A percentile compares a stretch with the other conserved stretches of the same genome.
These are phyloP conservation scores for Bambusicola thoracicus DNA, from an alignment of 2,113 vertebrate species.

Conservation along the genomic window DNA sequence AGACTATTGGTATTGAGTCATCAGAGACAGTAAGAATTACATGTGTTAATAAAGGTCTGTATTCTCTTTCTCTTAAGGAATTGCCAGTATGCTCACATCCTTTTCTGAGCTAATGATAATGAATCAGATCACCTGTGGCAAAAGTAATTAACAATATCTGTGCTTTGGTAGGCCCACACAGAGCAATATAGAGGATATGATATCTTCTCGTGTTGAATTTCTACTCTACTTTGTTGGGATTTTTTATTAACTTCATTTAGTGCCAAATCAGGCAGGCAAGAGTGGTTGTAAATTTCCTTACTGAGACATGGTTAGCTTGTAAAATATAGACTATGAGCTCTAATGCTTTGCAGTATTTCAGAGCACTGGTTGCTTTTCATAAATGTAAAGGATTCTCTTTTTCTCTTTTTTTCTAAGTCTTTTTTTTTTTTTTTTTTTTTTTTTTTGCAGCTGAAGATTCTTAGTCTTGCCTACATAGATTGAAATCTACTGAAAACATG, in stretches of 20 bases:
- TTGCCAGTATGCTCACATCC: neutral
- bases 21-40: neutral
- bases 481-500: neutral
- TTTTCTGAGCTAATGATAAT: neutral
- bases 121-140: neutral
- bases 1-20: neutral
- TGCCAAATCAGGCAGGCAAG: neutral
- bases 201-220: neutral
- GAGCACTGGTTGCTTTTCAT: neutral
- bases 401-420: neutral
- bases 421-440: neutral
- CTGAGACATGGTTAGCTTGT: neutral
- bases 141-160: conserved; percentile 22
- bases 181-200: neutral
- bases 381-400: neutral
- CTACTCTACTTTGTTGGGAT: neutral
- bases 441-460: neutral
- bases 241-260: neutral
- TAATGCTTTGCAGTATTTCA: conserved; percentile 2
- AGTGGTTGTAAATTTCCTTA: neutral
- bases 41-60: neutral
- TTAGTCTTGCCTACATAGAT: neutral
- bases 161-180: neutral
- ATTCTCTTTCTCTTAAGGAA: neutral
- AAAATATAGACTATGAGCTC: conserved; percentile 11